Evolutionary conservation across 2,113 vertebrate species (phyloP), one percentile per base, ranked within the genome.

Genomic region (Perca fluviatilis): DNA sequence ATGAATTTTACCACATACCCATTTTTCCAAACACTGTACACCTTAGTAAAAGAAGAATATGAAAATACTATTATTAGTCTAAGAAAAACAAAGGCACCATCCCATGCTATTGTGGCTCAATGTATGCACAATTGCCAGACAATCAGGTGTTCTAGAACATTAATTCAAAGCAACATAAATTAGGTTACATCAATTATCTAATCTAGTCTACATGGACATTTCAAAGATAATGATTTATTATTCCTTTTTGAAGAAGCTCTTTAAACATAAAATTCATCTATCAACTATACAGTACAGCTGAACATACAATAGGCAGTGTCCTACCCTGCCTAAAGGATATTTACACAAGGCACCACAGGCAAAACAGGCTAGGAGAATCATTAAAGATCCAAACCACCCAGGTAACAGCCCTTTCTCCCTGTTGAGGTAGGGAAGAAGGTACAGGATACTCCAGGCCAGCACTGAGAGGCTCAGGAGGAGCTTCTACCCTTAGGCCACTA

Each of bases 211-310:
- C 46, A 12, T 47, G 27, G 68, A 49, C 57, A 60, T 63, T 9
- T 78, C 25, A 58, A 15, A 33, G 16, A 54, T 43, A 36, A 68
- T 2, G 6, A 68, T 54, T 82, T 6, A 74, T 73, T 46, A 56
- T 66, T 79, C 9, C 3, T 63, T 25, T 67, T 77, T 58, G 60
- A 77, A 69, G 9, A 71, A 46, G 21, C 47, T 61, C 36, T 74
- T 83, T 63, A 50, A 79, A 75, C 50, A 89, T 64, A 67, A 47
- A 70, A 71, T 53, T 67, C 4, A 74, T 70, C 10, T 56, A 73
- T 50, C 5, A 43, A 11, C 40, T 43, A 43, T 43, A 43, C 8
- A 43, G 40, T 43, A 43, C 10, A 43, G 40, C 40, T 43, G 40
- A 43, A 43, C 40, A 43, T 43, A 43, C 2, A 43, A 43, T 11